Conservation (phyloP, 2,888 invertebrate genomes). For the Girardia tigrina region DNA sequence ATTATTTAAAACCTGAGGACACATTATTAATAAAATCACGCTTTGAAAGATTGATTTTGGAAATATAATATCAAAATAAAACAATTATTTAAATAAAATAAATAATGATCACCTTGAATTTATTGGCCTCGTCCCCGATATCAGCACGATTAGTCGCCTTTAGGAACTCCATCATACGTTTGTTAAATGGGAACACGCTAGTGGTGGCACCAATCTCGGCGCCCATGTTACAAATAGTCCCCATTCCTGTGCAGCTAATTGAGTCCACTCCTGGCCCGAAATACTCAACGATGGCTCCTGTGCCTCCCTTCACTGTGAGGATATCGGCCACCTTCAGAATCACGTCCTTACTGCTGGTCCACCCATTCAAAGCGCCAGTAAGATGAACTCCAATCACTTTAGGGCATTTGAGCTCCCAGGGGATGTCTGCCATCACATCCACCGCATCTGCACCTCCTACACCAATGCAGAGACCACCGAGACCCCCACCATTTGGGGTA, state of each 20-base stretch:
- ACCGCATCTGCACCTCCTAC: slow-evolving; percentile 98
- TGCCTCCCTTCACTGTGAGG: slow-evolving; percentile 94
- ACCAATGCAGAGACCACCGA: slow-evolving; percentile 92
- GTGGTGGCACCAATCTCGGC: slow-evolving; percentile 99
- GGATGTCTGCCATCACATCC: slow-evolving; percentile 95
- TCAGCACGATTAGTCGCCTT: slow-evolving; percentile 60
- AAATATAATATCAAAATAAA: too few relatives aligned
- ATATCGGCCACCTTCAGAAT: slow-evolving; percentile 88
- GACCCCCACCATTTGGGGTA: slow-evolving; percentile 94
- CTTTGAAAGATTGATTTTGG: too few relatives aligned
- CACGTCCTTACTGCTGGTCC: slow-evolving; percentile 97
- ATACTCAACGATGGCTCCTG: slow-evolving; percentile 96
- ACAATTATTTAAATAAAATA: too few relatives aligned
- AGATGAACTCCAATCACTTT: slow-evolving; percentile 87
- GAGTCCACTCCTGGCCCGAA: slow-evolving; percentile 90
- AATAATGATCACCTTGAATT: neutral
- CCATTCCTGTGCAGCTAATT: slow-evolving; percentile 97
- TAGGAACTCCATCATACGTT: slow-evolving; percentile 80
- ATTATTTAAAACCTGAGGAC: too few relatives aligned
- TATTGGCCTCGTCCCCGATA: neutral
- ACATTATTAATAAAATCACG: too few relatives aligned
- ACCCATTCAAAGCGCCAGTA: slow-evolving; percentile 80
- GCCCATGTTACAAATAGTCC: slow-evolving; percentile 99
- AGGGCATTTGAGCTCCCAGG: slow-evolving; percentile 98
- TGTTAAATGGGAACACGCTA: slow-evolving; percentile 87